phyloP scores from a whole-genome alignment of 2,888 invertebrate species.

The Tenodera sinensis region DNA sequence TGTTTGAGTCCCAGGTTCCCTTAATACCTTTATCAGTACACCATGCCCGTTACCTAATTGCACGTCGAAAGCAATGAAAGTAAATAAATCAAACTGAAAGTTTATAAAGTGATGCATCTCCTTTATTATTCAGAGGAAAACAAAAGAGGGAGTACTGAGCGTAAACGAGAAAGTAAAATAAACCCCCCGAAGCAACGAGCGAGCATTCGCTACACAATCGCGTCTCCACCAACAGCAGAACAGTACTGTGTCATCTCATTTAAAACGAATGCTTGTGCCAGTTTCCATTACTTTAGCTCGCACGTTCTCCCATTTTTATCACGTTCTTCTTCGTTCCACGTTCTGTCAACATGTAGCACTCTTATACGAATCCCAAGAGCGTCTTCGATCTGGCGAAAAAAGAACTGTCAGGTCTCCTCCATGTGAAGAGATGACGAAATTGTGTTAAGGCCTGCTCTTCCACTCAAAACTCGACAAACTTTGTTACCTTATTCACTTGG shows the following conservation, averaged over 20 bases:
- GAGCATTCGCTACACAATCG: background rate
- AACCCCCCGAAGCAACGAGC: too few relatives aligned
- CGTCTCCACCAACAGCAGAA: background rate
- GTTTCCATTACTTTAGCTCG: background rate
- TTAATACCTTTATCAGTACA: too few relatives aligned
- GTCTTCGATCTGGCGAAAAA: background rate
- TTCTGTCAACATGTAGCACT: background rate
- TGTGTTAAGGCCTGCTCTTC: background rate
- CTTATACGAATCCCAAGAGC: background rate
- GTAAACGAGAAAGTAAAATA: too few relatives aligned
- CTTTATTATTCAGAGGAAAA: background rate
- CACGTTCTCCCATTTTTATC: background rate
- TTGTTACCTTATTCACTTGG: background rate
- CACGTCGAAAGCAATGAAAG: background rate
- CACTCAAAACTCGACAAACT: background rate
- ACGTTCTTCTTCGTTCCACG: too few relatives aligned
- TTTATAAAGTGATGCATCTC: background rate
- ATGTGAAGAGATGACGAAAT: background rate
- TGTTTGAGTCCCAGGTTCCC: too few relatives aligned
- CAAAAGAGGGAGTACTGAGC: background rate
- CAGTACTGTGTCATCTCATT: background rate
- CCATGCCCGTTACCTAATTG: too few relatives aligned
- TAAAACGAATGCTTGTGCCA: background rate
- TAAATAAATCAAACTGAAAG: background rate
- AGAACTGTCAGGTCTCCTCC: background rate